phyloP scores from a whole-genome alignment of 2,888 invertebrate species.

The Choristoneura rosaceana region DNA sequence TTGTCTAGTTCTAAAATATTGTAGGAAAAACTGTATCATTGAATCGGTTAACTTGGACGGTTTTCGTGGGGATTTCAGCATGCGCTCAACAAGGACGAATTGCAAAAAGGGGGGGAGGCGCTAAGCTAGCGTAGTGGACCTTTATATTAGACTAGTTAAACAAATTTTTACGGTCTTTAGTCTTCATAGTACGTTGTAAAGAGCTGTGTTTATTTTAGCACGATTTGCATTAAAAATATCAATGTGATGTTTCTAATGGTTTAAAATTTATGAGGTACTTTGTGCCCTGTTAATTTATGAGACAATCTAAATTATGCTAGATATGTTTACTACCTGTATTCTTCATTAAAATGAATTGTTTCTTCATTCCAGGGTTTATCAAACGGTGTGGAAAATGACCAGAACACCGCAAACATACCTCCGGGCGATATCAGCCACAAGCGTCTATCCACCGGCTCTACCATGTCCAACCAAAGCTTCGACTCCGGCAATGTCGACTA shows the following conservation, averaged over 20 bases:
- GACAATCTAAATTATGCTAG: neutral
- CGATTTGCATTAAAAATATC: neutral
- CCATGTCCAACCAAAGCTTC: constrained; percentile 78
- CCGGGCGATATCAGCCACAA: constrained; percentile 72
- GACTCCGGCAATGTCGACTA: constrained; percentile 75
- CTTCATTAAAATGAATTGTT: neutral
- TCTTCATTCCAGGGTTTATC: constrained; percentile 74
- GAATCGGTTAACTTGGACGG: neutral
- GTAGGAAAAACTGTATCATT: neutral
- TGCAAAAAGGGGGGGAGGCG: neutral
- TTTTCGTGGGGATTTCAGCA: neutral
- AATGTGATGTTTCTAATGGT: neutral
- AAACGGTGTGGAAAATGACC: constrained; percentile 81
- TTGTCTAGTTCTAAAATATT: neutral
- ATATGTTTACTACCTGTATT: neutral
- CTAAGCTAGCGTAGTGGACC: neutral
- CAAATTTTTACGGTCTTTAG: neutral
- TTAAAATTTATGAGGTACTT: neutral
- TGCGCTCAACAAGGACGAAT: constrained; percentile 2
- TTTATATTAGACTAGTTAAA: neutral
- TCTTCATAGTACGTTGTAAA: neutral
- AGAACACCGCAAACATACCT: constrained; percentile 72
- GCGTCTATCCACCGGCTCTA: constrained; percentile 77
- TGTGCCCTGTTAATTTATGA: neutral
- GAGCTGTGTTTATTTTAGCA: neutral